Base-by-base conservation (phyloP, 2,888 invertebrate genomes). In the Agrochola lychnidis region DNA sequence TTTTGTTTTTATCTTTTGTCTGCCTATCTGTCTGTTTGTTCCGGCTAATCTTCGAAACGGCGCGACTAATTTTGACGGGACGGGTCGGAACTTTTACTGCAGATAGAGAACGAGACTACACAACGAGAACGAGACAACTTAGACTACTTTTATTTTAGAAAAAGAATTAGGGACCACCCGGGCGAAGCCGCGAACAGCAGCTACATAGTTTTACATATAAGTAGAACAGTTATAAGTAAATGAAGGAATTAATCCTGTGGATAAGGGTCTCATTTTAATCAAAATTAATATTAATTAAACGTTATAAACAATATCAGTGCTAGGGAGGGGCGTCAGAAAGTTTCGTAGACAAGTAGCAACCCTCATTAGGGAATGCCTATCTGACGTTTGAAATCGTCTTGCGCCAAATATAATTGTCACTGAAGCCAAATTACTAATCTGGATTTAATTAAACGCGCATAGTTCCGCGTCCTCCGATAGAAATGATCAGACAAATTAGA, bases 381-480 rank as follows among this genome's bases (percentile, higher is more conserved):
- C 87, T 83, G 82, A 84, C 87, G 74, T 90, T 89, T 87, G 84
- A 85, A 85, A 84, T 88, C 77, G 79, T 81, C 76, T 81, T 76
- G 75, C 83, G 79, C 76, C 87, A 83, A 87, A 89, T 87, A 87
- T 87, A 85, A 86, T 88, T 82, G 82, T 89, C 84, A 84, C 76
- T 75, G 81, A 85, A 79, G 81, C 81, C 81, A 86, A 91, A 89
- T 89, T 85, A 86, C 82, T 89, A 90, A 91, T 89, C 87, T 86
- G 78, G 85, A 86, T 89, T 89, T 91, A 91, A 91, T 91, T 90
- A 90, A 91, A 90, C 79, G 67, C 70, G 76, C 72, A 86, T 86
- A 86, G 73, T 78, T 82, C 73, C 70, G 73, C 68, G 66, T 59
- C 61, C 70, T 71, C 51, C 64, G 62, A 75, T 75, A 69, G 61